These are phyloP conservation scores for Malurus splendens DNA, from an alignment of 2,797 vertebrate genomes.

Conservation along the genomic window DNA sequence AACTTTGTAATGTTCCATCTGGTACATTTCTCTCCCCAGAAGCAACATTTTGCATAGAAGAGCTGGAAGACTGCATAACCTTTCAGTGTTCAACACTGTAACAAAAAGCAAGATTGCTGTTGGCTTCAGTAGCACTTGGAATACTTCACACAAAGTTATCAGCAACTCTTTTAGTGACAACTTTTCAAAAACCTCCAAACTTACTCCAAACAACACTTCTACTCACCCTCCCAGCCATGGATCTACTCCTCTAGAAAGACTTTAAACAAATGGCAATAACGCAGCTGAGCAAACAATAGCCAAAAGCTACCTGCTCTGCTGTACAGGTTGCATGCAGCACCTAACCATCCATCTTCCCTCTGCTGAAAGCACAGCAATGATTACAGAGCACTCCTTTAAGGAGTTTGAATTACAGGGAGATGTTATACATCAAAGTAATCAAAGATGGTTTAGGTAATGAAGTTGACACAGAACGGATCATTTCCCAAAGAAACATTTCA, in stretches of 20 bases:
- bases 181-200: neutral
- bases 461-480: conserved; percentile 2
- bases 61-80: neutral
- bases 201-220: neutral
- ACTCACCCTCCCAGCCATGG: neutral
- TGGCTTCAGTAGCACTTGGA: neutral
- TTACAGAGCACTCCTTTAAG: neutral
- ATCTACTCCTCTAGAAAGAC: neutral
- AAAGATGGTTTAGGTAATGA: conserved; percentile 41
- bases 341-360: neutral
- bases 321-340: neutral
- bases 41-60: neutral
- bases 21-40: neutral
- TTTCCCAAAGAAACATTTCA: conserved; percentile 28
- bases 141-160: neutral
- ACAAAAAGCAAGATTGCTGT: rapidly evolving
- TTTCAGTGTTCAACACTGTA: neutral
- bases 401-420: neutral
- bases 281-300: neutral
- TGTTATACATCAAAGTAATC: conserved; percentile 18
- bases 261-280: neutral
- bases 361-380: neutral
- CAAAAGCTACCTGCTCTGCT: neutral
- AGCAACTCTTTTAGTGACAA: neutral
- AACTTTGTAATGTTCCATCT: neutral